A percentile compares a stretch with the other conserved stretches of the same genome.
phyloP scores from a whole-genome alignment of 2,888 invertebrate species.

The Oegoconia quadripuncta region DNA sequence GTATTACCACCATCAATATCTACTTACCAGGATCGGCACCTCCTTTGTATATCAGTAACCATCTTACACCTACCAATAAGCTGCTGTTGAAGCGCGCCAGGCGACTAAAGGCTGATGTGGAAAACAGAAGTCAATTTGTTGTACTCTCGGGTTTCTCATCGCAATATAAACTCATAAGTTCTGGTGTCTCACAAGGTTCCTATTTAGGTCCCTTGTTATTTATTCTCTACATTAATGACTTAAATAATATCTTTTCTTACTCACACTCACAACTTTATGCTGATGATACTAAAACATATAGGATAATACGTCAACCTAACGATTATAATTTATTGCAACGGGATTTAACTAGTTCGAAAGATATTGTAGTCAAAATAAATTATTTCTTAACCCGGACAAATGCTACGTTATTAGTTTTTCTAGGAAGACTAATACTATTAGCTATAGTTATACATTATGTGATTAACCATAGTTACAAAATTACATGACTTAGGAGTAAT shows the following conservation, averaged over 20 bases:
- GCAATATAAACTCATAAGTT: not conserved
- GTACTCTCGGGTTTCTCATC: not conserved
- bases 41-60: not conserved
- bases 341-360: not conserved
- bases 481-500: constrained; percentile 6
- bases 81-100: not conserved
- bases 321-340: not conserved
- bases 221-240: not conserved
- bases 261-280: not conserved
- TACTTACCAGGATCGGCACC: not conserved
- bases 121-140: not conserved
- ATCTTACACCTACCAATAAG: not conserved
- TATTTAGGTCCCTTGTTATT: not conserved
- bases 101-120: not conserved
- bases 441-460: not conserved
- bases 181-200: not conserved
- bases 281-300: not conserved
- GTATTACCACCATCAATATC: not conserved
- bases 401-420: not conserved
- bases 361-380: not conserved
- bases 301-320: too few species aligned
- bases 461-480: not conserved
- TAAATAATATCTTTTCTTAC: not conserved
- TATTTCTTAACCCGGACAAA: not conserved
- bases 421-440: not conserved